Evolutionary conservation across 1,140 invertebrate species (phyloP).

Genomic region (Philotrypesis tridentata): DNA sequence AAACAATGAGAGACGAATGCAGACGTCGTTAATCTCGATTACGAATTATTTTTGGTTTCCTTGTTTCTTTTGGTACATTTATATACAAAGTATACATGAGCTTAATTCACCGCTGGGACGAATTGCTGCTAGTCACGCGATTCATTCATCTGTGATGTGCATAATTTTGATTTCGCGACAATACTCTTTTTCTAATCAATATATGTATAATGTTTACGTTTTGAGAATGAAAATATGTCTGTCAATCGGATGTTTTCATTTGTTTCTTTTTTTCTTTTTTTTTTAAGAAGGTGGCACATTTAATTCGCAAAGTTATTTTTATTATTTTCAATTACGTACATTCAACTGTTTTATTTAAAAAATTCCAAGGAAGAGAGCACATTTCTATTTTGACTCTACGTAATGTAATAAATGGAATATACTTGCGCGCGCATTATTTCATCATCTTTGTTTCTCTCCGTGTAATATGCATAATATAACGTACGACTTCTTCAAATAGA

Average conservation of each 20-base stretch:
- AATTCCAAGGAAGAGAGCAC: constrained; percentile 7
- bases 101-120: constrained; percentile 41
- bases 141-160: not conserved
- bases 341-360: not conserved
- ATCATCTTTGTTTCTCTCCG: not conserved
- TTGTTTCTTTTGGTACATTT: constrained; percentile 51
- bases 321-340: not conserved
- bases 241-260: not conserved
- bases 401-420: not conserved
- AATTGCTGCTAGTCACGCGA: constrained; percentile 27
- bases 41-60: constrained; percentile 34
- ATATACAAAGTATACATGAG: constrained; percentile 60
- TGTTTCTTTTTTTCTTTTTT: too few species aligned
- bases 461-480: not conserved
- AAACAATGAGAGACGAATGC: constrained; percentile 38
- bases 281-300: constrained; percentile 35
- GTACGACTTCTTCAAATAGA: not conserved
- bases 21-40: constrained; percentile 31
- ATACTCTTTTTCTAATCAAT: not conserved
- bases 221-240: not conserved
- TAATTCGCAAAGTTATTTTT: constrained; percentile 3
- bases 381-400: not conserved
- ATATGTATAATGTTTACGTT: constrained; percentile 4
- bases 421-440: not conserved
- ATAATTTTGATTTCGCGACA: constrained; percentile 6